Conservation (phyloP, 2,797 vertebrate species). For the Tamandua tetradactyla region DNA sequence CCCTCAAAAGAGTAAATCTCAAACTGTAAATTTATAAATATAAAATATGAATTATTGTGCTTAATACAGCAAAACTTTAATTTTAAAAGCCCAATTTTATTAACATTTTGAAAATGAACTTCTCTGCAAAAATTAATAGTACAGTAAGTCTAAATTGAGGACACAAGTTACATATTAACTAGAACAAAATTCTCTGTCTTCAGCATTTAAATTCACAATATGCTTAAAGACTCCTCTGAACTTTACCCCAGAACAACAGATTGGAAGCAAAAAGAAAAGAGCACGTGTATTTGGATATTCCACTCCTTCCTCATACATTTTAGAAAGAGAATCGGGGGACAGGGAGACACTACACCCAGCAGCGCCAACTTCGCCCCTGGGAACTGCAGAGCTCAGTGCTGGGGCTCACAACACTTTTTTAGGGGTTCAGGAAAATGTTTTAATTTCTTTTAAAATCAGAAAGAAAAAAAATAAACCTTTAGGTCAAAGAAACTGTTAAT, state of each 20-base stretch:
- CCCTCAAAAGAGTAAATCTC: constrained; percentile 9
- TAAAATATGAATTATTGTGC: neutral
- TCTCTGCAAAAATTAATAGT: constrained; percentile 31
- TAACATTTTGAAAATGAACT: constrained; percentile 34
- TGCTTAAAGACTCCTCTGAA: constrained; percentile 1
- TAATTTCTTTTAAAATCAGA: constrained; percentile 30
- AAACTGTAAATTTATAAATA: neutral
- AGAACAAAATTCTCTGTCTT: constrained; percentile 8
- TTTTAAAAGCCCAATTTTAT: constrained; percentile 40
- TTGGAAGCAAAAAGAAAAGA: neutral
- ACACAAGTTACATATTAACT: neutral
- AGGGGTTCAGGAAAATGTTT: neutral
- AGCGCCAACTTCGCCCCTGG: neutral
- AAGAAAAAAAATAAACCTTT: neutral
- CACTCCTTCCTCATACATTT: neutral
- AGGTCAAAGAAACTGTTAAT: neutral
- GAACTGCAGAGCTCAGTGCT: neutral
- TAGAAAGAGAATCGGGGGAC: neutral
- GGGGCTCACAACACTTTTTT: neutral
- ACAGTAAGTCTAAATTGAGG: neutral
- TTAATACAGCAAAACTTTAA: neutral
- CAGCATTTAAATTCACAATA: constrained; percentile 43
- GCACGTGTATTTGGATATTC: neutral
- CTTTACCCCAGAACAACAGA: neutral
- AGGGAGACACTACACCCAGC: neutral